A percentile compares a stretch with the other conserved stretches of the same genome.
These are phyloP conservation scores for Probaryconus sp. DNA, from an alignment of 1,140 invertebrate genomes.

Conservation along the genomic window DNA sequence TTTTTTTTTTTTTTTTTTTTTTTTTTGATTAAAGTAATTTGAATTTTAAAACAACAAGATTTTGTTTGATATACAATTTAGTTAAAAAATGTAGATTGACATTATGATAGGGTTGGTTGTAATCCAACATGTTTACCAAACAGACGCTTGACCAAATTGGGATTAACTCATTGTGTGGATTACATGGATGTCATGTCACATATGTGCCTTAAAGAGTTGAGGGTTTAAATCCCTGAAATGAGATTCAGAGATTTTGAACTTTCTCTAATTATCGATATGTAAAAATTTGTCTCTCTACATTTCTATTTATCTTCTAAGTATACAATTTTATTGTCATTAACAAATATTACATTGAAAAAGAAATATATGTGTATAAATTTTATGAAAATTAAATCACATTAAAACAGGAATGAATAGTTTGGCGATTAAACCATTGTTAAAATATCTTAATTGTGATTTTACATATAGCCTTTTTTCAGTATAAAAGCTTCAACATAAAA, in stretches of 20 bases:
- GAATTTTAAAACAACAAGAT: slow-evolving; percentile 38
- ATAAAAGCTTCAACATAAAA: slow-evolving; percentile 21
- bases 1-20: too few species aligned
- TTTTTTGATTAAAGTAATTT: slow-evolving; percentile 1
- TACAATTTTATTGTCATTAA: too few species aligned
- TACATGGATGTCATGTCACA: slow-evolving; percentile 72
- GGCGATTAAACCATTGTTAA: not conserved
- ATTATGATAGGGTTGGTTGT: slow-evolving; percentile 45
- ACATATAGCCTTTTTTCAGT: too few species aligned
- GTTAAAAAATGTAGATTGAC: slow-evolving; percentile 53
- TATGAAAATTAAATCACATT: too few species aligned
- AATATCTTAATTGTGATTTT: too few species aligned
- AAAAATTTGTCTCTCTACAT: too few species aligned
- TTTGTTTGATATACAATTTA: slow-evolving; percentile 24
- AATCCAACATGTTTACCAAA: slow-evolving; percentile 61
- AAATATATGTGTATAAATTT: too few species aligned
- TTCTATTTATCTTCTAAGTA: too few species aligned
- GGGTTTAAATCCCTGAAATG: slow-evolving; percentile 57
- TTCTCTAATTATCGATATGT: too few species aligned
- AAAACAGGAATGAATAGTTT: too few species aligned
- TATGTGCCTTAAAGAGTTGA: slow-evolving; percentile 67
- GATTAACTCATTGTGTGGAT: slow-evolving; percentile 76
- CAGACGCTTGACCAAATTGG: slow-evolving; percentile 72
- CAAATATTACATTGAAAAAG: too few species aligned
- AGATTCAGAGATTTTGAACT: slow-evolving; percentile 63